phyloP scores from a whole-genome alignment of 35 echinoderm and acorn worm genomes.

The Anneissia japonica region DNA sequence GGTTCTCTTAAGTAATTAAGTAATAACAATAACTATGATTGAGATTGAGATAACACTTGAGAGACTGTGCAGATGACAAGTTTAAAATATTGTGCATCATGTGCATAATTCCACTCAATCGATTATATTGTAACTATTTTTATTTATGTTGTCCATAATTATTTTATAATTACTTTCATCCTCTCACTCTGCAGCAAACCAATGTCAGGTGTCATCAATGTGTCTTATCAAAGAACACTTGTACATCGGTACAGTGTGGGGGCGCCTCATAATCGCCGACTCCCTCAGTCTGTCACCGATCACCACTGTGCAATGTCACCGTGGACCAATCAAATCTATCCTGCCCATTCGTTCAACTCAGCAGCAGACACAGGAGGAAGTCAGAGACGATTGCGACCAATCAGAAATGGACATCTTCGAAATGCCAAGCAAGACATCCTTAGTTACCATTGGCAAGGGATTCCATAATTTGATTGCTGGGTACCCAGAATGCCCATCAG shows the following conservation, averaged over 20 bases:
- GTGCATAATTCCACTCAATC: too few species aligned
- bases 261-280: slow-evolving; percentile 65
- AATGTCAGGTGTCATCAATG: slow-evolving; percentile 65
- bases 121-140: too few species aligned
- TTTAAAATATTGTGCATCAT: too few species aligned
- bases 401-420: not conserved
- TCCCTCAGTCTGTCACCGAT: slow-evolving; percentile 35
- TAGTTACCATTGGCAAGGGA: slow-evolving; percentile 69
- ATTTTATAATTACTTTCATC: too few species aligned
- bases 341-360: slow-evolving; percentile 12
- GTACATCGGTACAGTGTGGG: slow-evolving; percentile 75
- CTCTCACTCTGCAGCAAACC: slow-evolving; percentile 32
- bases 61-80: too few species aligned
- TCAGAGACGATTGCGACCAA: not conserved
- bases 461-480: slow-evolving; percentile 72
- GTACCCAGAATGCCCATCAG: slow-evolving; percentile 52
- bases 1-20: too few species aligned
- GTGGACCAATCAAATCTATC: slow-evolving; percentile 58
- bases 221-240: slow-evolving; percentile 51
- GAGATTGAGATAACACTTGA: too few species aligned
- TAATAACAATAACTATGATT: too few species aligned
- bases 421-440: not conserved
- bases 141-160: too few species aligned
- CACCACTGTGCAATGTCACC: slow-evolving; percentile 70
- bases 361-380: not conserved